Evolutionary conservation across 2,113 vertebrate species (phyloP), one percentile per base, ranked within the genome.

Genomic region (Pyxicephalus adspersus): DNA sequence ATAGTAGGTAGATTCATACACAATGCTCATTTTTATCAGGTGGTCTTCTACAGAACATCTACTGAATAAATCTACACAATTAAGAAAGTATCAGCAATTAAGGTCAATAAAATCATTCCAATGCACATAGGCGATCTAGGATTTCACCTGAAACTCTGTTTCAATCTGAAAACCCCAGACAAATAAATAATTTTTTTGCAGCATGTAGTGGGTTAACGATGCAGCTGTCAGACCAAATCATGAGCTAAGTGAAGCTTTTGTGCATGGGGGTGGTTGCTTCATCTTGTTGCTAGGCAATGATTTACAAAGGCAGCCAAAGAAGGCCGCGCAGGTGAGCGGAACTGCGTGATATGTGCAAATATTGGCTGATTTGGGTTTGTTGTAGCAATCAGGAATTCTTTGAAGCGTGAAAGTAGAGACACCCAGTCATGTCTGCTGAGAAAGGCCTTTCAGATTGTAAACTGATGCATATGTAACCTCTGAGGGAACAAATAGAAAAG

Each of bases 241-340:
- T 81, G 55, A 87, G 89, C 84, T 89, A 91, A 88, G 85, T 85
- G 89, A 89, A 83, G 90, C 87, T 87, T 92, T 91, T 91, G 89
- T 91, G 89, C 91, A 84, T 85, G 86, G 87, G 83, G 83, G 71
- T 86, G 89, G 90, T 87, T 87, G 85, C 90, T 71, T 85, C 90
- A 86, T 85, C 85, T 74, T 80, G 93, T 94, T 94, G 92, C 93
- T 91, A 91, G 83, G 92, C 92, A 94, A 94, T 92, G 50, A 74
- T 81, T 84, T 86, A 85, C 85, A 17, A 83, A 90, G 89, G 89
- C 89, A 90, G 87, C 87, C 85, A 34, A 87, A 85, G 86, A 82
- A 88, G 64, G 77, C 86, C 50, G 50, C 15, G 79, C 60, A 73
- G 68, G 68, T 81, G 79, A 81, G 79, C 28, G 79, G 79, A 64